A percentile compares a stretch with the other conserved stretches of the same genome.
These are phyloP conservation scores for Mayetiola destructor DNA, from an alignment of 2,888 invertebrate genomes.

Conservation along the genomic window DNA sequence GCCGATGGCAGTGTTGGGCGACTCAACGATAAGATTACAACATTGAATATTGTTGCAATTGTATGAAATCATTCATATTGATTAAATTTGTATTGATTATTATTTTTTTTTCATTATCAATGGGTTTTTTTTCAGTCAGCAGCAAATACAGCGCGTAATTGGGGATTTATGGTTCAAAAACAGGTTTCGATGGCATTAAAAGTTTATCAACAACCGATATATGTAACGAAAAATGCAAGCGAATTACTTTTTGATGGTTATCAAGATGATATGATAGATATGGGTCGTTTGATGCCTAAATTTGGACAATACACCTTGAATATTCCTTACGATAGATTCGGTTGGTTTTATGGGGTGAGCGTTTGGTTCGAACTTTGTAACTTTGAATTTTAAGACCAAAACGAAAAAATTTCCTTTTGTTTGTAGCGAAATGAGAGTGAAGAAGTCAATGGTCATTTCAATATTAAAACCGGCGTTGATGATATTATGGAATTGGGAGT, in stretches of 20 bases:
- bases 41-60: slow-evolving; percentile 61
- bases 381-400: not conserved
- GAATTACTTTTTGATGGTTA: slow-evolving; percentile 71
- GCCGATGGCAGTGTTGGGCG: slow-evolving; percentile 48
- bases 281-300: slow-evolving; percentile 45
- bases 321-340: slow-evolving; percentile 61
- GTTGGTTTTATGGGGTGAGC: slow-evolving; percentile 62
- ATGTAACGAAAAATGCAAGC: slow-evolving; percentile 47
- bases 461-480: slow-evolving; percentile 55
- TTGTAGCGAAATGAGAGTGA: slow-evolving; percentile 62
- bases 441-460: slow-evolving; percentile 57
- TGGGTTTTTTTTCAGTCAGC: slow-evolving; percentile 33
- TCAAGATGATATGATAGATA: slow-evolving; percentile 52
- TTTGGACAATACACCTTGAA: slow-evolving; percentile 40
- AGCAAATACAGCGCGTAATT: slow-evolving; percentile 38
- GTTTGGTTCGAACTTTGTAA: slow-evolving; percentile 16
- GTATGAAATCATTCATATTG: slow-evolving; percentile 39
- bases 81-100: not conserved
- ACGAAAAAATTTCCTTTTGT: slow-evolving; percentile 14
- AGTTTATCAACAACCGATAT: slow-evolving; percentile 40
- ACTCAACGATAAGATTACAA: slow-evolving; percentile 54
- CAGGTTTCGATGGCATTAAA: slow-evolving; percentile 45
- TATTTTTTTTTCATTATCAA: slow-evolving; percentile 3
- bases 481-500: slow-evolving; percentile 50
- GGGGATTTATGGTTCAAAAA: slow-evolving; percentile 42